A percentile compares a stretch with the other conserved stretches of the same genome.
Evolutionary conservation across 30 jellyfish, hydroid and myxozoan species (phyloP).

Genomic region (Euphysa ruthae): DNA sequence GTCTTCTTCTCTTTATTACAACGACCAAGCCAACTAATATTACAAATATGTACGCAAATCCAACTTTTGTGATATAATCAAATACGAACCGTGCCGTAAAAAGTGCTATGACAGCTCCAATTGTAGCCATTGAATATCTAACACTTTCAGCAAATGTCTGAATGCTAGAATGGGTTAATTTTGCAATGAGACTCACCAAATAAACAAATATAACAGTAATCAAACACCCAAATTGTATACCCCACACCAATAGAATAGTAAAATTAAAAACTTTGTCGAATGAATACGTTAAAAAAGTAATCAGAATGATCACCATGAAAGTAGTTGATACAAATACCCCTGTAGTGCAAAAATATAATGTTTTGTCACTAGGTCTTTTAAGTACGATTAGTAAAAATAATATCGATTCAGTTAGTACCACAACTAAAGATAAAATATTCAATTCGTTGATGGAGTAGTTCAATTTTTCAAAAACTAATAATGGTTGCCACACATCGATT

Average conservation of each 20-base stretch:
- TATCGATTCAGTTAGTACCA: too few relatives aligned
- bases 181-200: not conserved
- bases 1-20: too few relatives aligned
- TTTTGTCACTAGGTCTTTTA: too few relatives aligned
- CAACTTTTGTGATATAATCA: not conserved
- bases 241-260: not conserved
- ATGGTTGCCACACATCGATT: not conserved
- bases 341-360: too few relatives aligned
- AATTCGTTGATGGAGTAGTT: not conserved
- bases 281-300: not conserved
- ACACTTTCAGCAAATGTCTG: not conserved
- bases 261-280: not conserved
- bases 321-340: not conserved
- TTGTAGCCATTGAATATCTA: not conserved
- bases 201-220: not conserved
- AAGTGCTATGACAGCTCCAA: not conserved
- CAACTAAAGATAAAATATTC: not conserved
- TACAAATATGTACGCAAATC: not conserved
- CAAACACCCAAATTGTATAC: not conserved
- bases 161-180: not conserved
- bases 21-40: too few relatives aligned
- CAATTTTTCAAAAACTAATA: constrained; percentile 1
- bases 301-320: not conserved
- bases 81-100: not conserved
- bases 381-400: too few relatives aligned